phyloP scores from a whole-genome alignment of 2,888 invertebrate genomes.

The Aphidoletes aphidimyza region DNA sequence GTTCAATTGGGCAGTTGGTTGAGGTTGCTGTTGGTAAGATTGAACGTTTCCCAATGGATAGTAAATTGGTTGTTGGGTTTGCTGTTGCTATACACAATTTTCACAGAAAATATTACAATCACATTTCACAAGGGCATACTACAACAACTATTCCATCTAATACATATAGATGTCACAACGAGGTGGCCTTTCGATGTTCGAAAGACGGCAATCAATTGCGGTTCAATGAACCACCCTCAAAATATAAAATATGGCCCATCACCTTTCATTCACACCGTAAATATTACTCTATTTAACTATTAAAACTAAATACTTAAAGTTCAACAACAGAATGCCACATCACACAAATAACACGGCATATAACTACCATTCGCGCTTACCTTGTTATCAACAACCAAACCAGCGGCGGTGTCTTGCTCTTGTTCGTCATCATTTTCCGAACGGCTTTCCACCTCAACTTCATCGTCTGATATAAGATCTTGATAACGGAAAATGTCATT shows the following conservation, averaged over 20 bases:
- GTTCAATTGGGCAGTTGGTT: conserved; percentile 62
- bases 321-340: neutral
- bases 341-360: neutral
- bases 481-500: conserved; percentile 99
- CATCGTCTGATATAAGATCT: conserved; percentile 76
- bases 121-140: neutral
- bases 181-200: too few species aligned
- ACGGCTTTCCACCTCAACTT: conserved; percentile 67
- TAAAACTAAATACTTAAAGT: too few species aligned
- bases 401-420: conserved; percentile 58
- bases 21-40: conserved; percentile 62
- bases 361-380: neutral
- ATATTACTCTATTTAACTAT: too few species aligned
- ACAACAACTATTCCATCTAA: neutral
- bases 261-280: too few species aligned
- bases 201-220: too few species aligned
- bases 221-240: too few species aligned
- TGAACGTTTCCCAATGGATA: conserved; percentile 60
- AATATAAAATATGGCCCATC: too few species aligned
- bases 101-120: conserved; percentile 5
- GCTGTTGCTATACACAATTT: conserved; percentile 54
- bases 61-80: conserved; percentile 60
- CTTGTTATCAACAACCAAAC: conserved; percentile 16
- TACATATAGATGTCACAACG: neutral
- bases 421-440: conserved; percentile 66